Base-by-base conservation (phyloP, 1,140 invertebrate species). In the Halyomorpha halys region DNA sequence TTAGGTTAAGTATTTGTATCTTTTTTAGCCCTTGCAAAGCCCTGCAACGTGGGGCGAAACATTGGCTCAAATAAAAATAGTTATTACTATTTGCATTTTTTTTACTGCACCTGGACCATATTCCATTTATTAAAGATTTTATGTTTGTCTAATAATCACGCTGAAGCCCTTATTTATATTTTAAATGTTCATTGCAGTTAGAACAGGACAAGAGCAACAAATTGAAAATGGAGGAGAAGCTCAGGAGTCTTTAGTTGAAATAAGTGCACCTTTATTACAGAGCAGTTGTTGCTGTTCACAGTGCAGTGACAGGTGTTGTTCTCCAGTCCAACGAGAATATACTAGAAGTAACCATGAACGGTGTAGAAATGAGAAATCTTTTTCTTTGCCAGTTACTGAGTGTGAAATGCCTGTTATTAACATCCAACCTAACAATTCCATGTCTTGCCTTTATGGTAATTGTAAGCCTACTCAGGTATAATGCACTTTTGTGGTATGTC, bases 391-490 rank as follows among this genome's bases (percentile, higher is more conserved):
- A 8, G 59, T 30, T 53, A 60, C 34, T 14, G 21, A 59, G 15
- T 60, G 15, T 18, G 44, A 44, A 27, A 47, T 45, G 21, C 44
- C 59, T 60, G 23, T 25, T 60, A 39, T 23, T 16, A 47, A 56
- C 49, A 65, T 65, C 60, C 63, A 56, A 25, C 49, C 39, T 27
- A 56, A 65, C 25, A 65, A 49, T 45, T 65, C 63, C 27, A 60
- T 60, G 23, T 44, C 59, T 34, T 65, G 63, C 49, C 25, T 65
- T 15, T 65, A 65, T 47, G 27, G 18, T 49, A 19, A 15, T 25
- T 9, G 39, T 47, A 65, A 60, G 44, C 63, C 63, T 16, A 65
- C 63, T 27, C 49, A 18, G 15, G 56, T 65, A 60, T 65, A 56
- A 65, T 39, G 13, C 11, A 39, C 34, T 39, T 39, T 39, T 11